Evolutionary conservation across 2,113 vertebrate genomes (phyloP), one percentile per base, ranked within the genome.

Genomic region (Phrynosoma blainvillii): DNA sequence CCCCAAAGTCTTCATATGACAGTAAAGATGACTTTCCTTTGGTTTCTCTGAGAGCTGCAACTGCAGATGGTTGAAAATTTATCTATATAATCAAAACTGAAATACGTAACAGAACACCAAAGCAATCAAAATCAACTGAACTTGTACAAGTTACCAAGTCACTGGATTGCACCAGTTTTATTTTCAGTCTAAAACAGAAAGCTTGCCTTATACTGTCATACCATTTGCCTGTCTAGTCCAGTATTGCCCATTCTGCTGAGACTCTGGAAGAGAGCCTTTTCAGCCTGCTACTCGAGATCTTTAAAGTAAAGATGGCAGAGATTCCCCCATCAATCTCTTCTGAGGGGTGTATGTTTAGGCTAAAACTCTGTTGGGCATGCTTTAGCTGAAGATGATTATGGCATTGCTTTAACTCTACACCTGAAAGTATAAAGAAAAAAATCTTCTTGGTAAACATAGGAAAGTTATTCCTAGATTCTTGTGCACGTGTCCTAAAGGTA

Each of bases 381-480:
- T 54, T 36, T 36, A 21, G 0, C 20, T 71, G 78, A 5, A 18
- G 0, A 13, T 71, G 75, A 30, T 40, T 47, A 16, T 4, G 70
- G 0, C 0, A 36, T 40, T 3, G n/a, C 1, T 14, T 3, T 14
- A 8, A 0, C 20, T 56, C 0, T 52, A 87, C 4, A 59, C 56
- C 1, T 68, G 20, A 30, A 32, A 5, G 25, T 4, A 79, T 54
- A 47, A 76, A 30, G 25, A 27, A 9, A 78, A 14, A 42, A 47
- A 47, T 1, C 13, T n/a, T 76, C 65, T 71, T 1, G 11, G 66
- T 30, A 89, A 76, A 78, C 56, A 0, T 1, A 56, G n/a, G 1
- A 27, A 1, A 6, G 3, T 7, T 18, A 18, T 13, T 32, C 0
- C 0, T 20, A n/a, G 3, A 16, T 0, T 1, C 0, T 0, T 11